Percentiles rank a stretch among this genome's conserved stretches.
These are phyloP conservation scores for Pegoplata infirma DNA, from an alignment of 2,888 invertebrate species.

Conservation along the genomic window DNA sequence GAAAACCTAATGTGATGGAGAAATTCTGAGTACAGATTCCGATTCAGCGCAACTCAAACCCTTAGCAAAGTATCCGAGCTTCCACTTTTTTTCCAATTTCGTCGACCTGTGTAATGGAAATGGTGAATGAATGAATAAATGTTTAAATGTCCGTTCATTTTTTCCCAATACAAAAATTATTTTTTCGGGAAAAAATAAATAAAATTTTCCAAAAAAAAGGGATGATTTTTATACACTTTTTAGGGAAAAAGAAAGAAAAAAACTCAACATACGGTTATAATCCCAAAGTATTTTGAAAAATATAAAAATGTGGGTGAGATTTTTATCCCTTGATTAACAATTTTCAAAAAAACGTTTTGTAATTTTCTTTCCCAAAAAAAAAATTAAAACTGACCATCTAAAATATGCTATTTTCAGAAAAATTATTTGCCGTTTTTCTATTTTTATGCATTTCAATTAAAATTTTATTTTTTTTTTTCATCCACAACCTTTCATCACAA, in stretches of 20 bases:
- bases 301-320: slow-evolving; percentile 63
- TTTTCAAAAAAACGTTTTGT: slow-evolving; percentile 30
- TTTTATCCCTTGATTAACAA: slow-evolving; percentile 57
- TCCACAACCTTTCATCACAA: slow-evolving; percentile 46
- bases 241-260: too few species aligned
- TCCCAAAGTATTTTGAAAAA: slow-evolving; percentile 18
- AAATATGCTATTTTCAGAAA: slow-evolving; percentile 64
- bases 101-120: too few species aligned
- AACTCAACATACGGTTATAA: slow-evolving; percentile 50
- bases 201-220: slow-evolving; percentile 11
- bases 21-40: too few species aligned
- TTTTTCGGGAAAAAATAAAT: background rate
- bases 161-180: slow-evolving; percentile 27
- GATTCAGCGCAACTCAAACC: too few species aligned
- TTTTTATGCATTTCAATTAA: slow-evolving; percentile 73
- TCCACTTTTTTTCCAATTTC: too few species aligned
- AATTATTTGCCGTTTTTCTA: slow-evolving; percentile 21
- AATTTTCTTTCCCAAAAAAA: slow-evolving; percentile 27
- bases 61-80: too few species aligned
- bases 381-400: slow-evolving; percentile 24
- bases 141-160: slow-evolving; percentile 14
- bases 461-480: slow-evolving; percentile 64
- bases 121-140: slow-evolving; percentile 10
- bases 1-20: too few species aligned
- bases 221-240: slow-evolving; percentile 28